Conservation (phyloP, 2,797 vertebrate genomes). For the Heliangelus exortis region DNA sequence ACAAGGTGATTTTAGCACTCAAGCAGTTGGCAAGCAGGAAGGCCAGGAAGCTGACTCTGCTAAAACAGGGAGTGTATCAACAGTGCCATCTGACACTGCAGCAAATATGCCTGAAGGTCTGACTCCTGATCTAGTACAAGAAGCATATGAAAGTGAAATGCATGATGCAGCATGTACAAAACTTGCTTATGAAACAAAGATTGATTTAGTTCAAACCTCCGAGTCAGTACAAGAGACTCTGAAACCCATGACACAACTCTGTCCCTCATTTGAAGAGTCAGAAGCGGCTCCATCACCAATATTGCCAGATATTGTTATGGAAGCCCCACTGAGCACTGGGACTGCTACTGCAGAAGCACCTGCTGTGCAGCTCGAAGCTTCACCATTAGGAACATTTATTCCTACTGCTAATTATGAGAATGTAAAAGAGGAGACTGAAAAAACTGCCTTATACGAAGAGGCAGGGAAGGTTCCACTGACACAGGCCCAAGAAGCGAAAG, state of each 20-base stretch:
- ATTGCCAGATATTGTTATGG: constrained; percentile 92
- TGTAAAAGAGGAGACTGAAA: constrained; percentile 84
- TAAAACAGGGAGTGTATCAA: constrained; percentile 41
- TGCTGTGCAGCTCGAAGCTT: constrained; percentile 70
- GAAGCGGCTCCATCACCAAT: constrained; percentile 83
- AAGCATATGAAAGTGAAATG: constrained; percentile 86
- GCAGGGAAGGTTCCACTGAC: constrained; percentile 76
- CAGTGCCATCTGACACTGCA: constrained; percentile 2
- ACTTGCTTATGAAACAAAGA: constrained; percentile 82
- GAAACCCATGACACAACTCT: constrained; percentile 75
- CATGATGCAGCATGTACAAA: constrained; percentile 81
- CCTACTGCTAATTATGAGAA: constrained; percentile 74
- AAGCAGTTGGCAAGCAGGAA: constrained; percentile 36
- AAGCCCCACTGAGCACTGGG: constrained; percentile 85
- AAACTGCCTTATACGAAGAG: constrained; percentile 85
- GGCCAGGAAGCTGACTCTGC: constrained; percentile 67
- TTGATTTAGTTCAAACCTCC: constrained; percentile 83
- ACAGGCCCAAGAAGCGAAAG: constrained; percentile 74
- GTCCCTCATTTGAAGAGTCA: constrained; percentile 80
- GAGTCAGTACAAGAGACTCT: constrained; percentile 81
- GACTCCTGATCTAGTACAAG: constrained; percentile 94
- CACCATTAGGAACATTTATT: constrained; percentile 61
- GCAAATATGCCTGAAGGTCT: constrained; percentile 88
- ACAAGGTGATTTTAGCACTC: constrained; percentile 36
- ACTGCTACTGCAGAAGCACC: constrained; percentile 81